phyloP scores from a whole-genome alignment of 23 tunicate species.

The Aplidium turbinatum region DNA sequence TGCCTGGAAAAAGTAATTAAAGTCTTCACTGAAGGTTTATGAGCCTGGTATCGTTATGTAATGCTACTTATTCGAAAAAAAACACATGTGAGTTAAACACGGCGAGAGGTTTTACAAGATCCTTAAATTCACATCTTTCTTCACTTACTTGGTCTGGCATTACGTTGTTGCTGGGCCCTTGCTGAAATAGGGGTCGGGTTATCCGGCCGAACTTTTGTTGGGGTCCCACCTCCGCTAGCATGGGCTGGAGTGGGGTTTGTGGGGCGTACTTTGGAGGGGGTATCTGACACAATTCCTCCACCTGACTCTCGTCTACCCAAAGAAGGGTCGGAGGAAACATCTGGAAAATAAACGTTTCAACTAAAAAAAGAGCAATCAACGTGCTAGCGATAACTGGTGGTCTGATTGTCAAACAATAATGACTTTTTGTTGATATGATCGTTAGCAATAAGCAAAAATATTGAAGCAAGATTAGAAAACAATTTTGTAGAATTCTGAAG shows the following conservation, averaged over 20 bases:
- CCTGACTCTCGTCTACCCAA: too few species aligned
- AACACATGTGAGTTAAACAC: not conserved
- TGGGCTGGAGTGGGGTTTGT: conserved; percentile 92
- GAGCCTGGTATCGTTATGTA: too few species aligned
- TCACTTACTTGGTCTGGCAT: conserved; percentile 74
- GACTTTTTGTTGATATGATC: too few species aligned
- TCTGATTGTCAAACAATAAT: too few species aligned
- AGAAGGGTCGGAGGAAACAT: not conserved
- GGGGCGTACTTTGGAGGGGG: conserved; percentile 81
- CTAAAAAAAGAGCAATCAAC: too few species aligned
- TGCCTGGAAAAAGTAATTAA: conserved; percentile 58
- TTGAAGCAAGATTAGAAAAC: too few species aligned
- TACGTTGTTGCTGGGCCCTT: conserved; percentile 50
- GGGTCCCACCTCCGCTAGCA: conserved; percentile 81
- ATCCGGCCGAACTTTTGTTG: conserved; percentile 86
- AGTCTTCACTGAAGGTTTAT: too few species aligned
- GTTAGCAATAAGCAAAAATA: too few species aligned
- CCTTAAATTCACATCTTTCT: too few species aligned
- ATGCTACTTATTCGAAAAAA: not conserved
- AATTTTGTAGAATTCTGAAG: too few species aligned
- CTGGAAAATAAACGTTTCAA: not conserved
- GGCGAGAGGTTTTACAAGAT: not conserved
- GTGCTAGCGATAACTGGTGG: too few species aligned
- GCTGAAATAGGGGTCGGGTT: conserved; percentile 87
- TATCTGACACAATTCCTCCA: conserved; percentile 66